A percentile compares a stretch with the other conserved stretches of the same genome.
Evolutionary conservation across 1,140 invertebrate genomes (phyloP).

Genomic region (Macrobrachium rosenbergii): DNA sequence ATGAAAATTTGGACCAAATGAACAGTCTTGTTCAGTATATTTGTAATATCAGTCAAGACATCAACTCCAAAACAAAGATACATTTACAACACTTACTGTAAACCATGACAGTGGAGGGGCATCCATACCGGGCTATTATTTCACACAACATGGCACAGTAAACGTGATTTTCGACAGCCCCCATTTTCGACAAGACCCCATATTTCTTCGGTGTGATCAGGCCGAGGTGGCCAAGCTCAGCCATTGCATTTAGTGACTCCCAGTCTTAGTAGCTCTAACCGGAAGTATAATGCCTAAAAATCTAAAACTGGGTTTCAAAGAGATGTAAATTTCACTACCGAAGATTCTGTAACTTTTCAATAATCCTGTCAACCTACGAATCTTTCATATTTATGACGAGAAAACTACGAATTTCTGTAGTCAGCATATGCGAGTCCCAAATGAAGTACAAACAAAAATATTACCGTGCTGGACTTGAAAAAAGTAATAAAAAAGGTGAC

Average conservation of each 20-base stretch:
- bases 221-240: slow-evolving; percentile 56
- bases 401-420: too few species aligned
- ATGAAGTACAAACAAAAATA: too few species aligned
- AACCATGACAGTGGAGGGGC: slow-evolving; percentile 56
- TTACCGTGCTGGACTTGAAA: too few species aligned
- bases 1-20: too few species aligned
- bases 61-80: background rate
- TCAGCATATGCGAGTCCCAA: too few species aligned
- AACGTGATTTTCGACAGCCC: slow-evolving; percentile 37
- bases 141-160: slow-evolving; percentile 51
- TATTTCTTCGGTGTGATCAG: slow-evolving; percentile 56
- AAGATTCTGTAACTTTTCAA: too few species aligned
- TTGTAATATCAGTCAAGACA: background rate
- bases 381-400: too few species aligned
- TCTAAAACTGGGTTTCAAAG: background rate
- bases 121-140: slow-evolving; percentile 60
- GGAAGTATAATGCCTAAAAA: background rate
- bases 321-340: too few species aligned
- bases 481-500: too few species aligned
- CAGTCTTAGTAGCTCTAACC: slow-evolving; percentile 43
- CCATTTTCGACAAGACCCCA: slow-evolving; percentile 58
- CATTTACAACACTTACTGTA: slow-evolving; percentile 49
- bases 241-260: slow-evolving; percentile 46
- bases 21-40: too few species aligned
- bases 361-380: too few species aligned